Base-by-base conservation (phyloP, 2,113 vertebrate genomes). In the Chascanopsetta lugubris region DNA sequence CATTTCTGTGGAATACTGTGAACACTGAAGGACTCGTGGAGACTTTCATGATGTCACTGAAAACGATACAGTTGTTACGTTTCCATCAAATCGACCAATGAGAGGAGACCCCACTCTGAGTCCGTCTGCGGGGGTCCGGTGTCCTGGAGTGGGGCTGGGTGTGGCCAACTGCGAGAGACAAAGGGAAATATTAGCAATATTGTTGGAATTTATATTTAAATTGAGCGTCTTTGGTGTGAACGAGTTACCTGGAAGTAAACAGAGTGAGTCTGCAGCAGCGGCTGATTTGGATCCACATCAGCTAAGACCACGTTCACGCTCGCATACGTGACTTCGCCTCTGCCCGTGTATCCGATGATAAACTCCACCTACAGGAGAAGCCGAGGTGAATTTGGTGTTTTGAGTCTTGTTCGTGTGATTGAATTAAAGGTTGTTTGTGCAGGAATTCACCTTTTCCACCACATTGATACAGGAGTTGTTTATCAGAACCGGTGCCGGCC, bases 41-140 rank as follows among this genome's bases (percentile, higher is more conserved):
- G 29, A n/a, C n/a, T n/a, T 34, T 8, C 2, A 8, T 3, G 9
- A 17, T 18, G 45, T 42, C 22, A 53, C 11, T 50, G 4, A 7
- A 21, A 58, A 89, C 89, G 91, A 92, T 93, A 93, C 92, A 54
- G 88, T 63, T 42, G 80, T 56, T 10, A 73, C 18, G 12, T 69
- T 27, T 54, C 58, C 72, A 30, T 63, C 24, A 77, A 86, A 86
- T 53, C 69, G 87, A 26, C 85, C 91, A 15, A 87, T 73, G 9
- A 92, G 70, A 21, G 85, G 71, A 53, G 82, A 75, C 30, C 88
- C 90, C 3, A 20, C 32, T 17, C 40, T 66, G 5, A 92, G 70
- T 61, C 92, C 90, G 0, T 72, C 80, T 18, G 84, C 54, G 20
- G 77, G 60, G 9, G 12, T 26, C 3, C n/a, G 26, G 15, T 12